Evolutionary conservation across 1,140 invertebrate species (phyloP).

Genomic region (Gonatopus flavifemur): DNA sequence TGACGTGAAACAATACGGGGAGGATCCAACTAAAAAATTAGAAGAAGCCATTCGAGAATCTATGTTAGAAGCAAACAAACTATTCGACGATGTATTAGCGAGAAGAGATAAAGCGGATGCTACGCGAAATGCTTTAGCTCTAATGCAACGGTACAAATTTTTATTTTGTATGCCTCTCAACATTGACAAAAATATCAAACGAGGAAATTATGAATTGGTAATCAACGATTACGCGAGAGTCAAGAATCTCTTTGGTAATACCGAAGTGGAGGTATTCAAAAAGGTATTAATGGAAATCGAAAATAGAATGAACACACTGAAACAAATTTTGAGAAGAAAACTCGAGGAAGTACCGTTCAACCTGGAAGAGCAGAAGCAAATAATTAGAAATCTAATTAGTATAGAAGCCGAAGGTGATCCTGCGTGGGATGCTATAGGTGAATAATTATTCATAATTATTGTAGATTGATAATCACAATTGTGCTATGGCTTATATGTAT

Average conservation of each 20-base stretch:
- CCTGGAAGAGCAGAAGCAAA: conserved; percentile 91
- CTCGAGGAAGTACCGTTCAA: conserved; percentile 85
- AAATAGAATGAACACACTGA: conserved; percentile 78
- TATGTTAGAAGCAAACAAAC: conserved; percentile 85
- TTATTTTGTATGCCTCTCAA: conserved; percentile 93
- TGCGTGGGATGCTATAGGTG: conserved; percentile 86
- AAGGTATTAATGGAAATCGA: conserved; percentile 90
- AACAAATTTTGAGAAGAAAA: conserved; percentile 78
- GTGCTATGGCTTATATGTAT: neutral
- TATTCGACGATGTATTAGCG: conserved; percentile 92
- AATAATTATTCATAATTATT: conserved; percentile 17
- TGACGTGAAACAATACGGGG: conserved; percentile 74
- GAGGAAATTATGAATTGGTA: conserved; percentile 94
- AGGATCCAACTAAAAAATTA: conserved; percentile 74
- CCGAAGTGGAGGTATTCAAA: conserved; percentile 85
- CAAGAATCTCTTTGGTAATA: conserved; percentile 94
- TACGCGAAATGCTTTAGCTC: conserved; percentile 90
- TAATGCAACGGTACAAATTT: conserved; percentile 88
- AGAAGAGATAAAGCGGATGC: conserved; percentile 94
- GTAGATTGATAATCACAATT: conserved; percentile 1
- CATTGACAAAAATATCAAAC: conserved; percentile 91
- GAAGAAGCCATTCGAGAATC: conserved; percentile 84
- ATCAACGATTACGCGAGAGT: conserved; percentile 98
- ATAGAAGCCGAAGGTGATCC: conserved; percentile 81
- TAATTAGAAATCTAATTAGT: conserved; percentile 77